These are phyloP conservation scores for Eilema depressum DNA, from an alignment of 2,888 invertebrate genomes.

Conservation along the genomic window DNA sequence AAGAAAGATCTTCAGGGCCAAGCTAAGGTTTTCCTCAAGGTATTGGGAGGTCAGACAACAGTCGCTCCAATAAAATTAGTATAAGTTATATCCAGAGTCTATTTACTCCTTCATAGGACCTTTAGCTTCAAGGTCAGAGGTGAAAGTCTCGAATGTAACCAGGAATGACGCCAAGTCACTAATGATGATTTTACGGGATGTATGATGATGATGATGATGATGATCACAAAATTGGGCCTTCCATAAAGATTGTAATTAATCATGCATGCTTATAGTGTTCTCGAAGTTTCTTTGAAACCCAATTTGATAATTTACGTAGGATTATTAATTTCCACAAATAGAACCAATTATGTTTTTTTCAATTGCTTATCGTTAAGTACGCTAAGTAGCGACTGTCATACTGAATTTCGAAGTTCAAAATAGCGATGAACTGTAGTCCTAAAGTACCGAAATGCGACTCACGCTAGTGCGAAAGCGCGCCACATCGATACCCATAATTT, in stretches of 20 bases:
- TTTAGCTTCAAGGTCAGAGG: no score
- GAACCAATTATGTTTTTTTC: slow-evolving; percentile 38
- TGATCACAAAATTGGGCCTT: background rate
- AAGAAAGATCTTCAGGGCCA: background rate
- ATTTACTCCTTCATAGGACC: no score
- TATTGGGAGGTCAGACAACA: background rate
- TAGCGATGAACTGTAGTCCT: no score
- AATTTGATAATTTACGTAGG: slow-evolving; percentile 10
- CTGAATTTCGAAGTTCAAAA: no score
- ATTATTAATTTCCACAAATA: slow-evolving; percentile 28
- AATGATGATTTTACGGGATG: background rate
- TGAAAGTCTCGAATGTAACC: background rate
- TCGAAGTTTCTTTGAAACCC: background rate
- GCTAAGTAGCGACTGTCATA: slow-evolving; percentile 43
- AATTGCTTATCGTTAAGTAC: slow-evolving; percentile 45
- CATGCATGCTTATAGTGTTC: background rate
- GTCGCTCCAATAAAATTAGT: no score
- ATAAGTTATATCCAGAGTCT: no score
- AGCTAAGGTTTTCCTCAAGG: background rate
- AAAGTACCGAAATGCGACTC: no score
- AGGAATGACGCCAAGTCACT: background rate
- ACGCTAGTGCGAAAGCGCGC: no score
- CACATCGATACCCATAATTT: no score
- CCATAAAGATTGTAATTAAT: background rate
- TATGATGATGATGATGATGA: background rate